These are phyloP conservation scores for Limenitis camilla DNA, from an alignment of 2,888 invertebrate genomes.

Conservation along the genomic window DNA sequence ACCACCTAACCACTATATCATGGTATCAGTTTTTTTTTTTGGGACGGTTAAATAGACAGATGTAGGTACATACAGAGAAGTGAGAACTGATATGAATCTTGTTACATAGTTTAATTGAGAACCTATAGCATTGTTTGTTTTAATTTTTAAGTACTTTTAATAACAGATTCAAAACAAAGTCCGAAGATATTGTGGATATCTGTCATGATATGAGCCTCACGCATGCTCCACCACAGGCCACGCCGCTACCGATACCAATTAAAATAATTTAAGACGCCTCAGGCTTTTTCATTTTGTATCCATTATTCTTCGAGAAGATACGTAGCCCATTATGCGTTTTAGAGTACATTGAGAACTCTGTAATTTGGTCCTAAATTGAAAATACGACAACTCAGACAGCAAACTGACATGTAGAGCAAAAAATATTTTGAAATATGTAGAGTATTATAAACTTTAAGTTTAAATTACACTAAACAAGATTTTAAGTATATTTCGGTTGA, in stretches of 20 bases:
- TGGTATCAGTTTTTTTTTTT: too few species aligned
- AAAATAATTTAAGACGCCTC: conserved; percentile 73
- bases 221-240: conserved; percentile 36
- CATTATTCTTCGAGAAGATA: conserved; percentile 68
- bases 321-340: conserved; percentile 68
- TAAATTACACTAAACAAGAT: neutral
- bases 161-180: neutral
- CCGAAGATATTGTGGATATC: conserved; percentile 4
- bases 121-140: neutral
- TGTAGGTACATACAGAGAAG: too few species aligned
- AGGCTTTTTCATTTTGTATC: conserved; percentile 69
- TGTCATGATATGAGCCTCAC: conserved; percentile 8
- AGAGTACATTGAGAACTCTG: conserved; percentile 52
- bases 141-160: neutral
- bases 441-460: neutral
- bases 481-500: neutral
- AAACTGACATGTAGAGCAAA: conserved; percentile 8
- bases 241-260: conserved; percentile 74
- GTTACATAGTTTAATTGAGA: too few species aligned
- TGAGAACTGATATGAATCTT: too few species aligned
- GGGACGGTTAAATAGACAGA: too few species aligned
- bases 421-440: conserved; percentile 1
- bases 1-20: too few species aligned
- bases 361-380: conserved; percentile 56
- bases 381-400: conserved; percentile 33